Conservation (phyloP, 2,113 vertebrate genomes). For the Dicaeum eximium region DNA sequence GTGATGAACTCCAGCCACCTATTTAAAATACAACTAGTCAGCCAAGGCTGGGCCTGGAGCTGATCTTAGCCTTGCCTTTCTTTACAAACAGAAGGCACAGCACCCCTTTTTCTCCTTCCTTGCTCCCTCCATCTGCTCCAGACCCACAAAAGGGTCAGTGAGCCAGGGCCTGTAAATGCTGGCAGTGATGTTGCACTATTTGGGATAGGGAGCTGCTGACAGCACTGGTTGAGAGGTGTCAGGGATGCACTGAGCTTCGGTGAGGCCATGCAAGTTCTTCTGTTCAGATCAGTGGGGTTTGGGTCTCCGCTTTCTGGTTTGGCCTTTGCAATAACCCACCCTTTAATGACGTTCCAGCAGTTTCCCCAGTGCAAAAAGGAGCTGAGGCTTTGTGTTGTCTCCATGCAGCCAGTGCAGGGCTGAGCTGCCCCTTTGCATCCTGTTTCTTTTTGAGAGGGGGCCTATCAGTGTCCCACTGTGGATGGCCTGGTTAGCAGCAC, state of each 20-base stretch:
- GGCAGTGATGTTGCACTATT: background rate
- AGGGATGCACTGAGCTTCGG: accelerated
- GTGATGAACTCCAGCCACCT: constrained; percentile 40
- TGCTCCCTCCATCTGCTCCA: background rate
- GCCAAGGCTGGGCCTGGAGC: background rate
- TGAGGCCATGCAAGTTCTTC: background rate
- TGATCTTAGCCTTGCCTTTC: constrained; percentile 24
- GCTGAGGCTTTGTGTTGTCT: background rate
- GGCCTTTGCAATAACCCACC: background rate
- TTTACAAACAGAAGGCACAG: background rate
- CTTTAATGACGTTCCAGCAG: background rate
- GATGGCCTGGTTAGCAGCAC: background rate
- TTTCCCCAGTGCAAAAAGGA: background rate
- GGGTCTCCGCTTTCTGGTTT: background rate
- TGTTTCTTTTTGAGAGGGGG: background rate
- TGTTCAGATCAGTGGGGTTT: background rate
- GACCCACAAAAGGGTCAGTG: background rate
- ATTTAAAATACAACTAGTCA: constrained; percentile 32
- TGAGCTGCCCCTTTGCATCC: background rate
- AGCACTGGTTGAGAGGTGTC: background rate
- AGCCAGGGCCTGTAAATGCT: background rate
- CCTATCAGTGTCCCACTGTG: background rate
- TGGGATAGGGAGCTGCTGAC: background rate
- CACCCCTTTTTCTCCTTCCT: background rate
- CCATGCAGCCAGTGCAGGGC: background rate